Evolutionary conservation across 2,797 vertebrate species (phyloP), one percentile per base, ranked within the genome.

Genomic region (Salarias fasciatus): DNA sequence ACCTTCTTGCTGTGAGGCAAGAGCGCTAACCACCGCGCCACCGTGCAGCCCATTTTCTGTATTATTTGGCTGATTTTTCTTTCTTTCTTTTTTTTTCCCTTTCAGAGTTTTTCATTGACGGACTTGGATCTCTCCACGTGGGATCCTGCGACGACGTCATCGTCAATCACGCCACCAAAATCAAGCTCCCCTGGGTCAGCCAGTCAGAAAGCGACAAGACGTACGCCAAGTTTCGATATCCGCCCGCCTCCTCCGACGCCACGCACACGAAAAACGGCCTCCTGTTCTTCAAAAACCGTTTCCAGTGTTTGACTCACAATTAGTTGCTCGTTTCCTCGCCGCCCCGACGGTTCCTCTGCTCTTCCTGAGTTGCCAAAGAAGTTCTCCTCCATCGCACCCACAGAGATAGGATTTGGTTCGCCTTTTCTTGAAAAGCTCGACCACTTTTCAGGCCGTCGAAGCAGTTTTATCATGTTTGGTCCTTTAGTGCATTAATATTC

Each of bases 211-310:
- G 88, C 0, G 95, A 98, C 85, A 94, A 93, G 56, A 91, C 88
- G 0, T 98, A 98, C 0, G 87, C 91, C 24, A 95, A 90, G 61
- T 97, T 94, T 78, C 95, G 97, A 0, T 97, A 98, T 80, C 93
- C 95, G 0, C 78, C 88, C 0, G 88, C 92, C 0, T 90, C 88
- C 8, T 95, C 95, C 0, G 89, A 92, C 4, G 91, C 90, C 68
- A 68, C 91, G 0, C 85, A 90, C 62, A 89, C 90, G 31, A 95
- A 93, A 77, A 91, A 95, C 0, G 92, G 90, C 61, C 92, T 97
- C 46, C 91, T 95, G 55, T 98, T 92, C 91, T 97, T 96, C 91
- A 98, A 98, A 84, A 97, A 98, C 87, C 93, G 90, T 56, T 93
- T 98, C 35, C 94, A 95, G 83, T 98, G 97, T 90, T 94, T 96